These are phyloP conservation scores for Cecidostiba fungosa DNA, from an alignment of 2,888 invertebrate genomes.

Conservation along the genomic window DNA sequence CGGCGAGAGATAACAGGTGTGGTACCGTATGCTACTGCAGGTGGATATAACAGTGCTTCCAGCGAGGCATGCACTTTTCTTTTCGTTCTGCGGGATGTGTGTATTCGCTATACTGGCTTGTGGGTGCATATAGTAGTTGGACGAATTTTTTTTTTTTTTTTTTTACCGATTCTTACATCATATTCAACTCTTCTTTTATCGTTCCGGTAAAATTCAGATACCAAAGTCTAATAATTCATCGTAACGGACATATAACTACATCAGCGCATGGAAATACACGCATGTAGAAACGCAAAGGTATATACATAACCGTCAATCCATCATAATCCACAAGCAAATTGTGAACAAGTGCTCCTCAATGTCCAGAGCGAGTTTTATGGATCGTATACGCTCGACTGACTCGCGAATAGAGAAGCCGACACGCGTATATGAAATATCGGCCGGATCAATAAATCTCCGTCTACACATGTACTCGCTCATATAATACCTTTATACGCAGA, in stretches of 20 bases:
- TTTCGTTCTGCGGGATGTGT: background rate
- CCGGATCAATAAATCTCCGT: slow-evolving; percentile 9
- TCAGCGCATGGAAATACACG: no score
- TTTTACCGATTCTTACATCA: no score
- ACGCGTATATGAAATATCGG: slow-evolving; percentile 5
- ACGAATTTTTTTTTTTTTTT: no score
- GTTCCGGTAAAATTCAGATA: no score
- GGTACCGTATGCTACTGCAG: slow-evolving; percentile 44
- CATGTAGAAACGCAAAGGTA: no score
- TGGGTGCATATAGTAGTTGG: no score
- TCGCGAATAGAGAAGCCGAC: background rate
- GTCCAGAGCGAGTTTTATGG: background rate
- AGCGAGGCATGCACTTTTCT: slow-evolving; percentile 26
- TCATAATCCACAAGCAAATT: background rate
- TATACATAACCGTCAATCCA: background rate
- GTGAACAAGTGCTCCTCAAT: background rate
- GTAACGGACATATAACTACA: no score
- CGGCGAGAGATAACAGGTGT: slow-evolving; percentile 1
- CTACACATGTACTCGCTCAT: background rate
- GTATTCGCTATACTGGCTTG: background rate
- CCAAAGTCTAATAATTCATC: no score
- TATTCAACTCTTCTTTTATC: no score
- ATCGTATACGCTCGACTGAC: background rate
- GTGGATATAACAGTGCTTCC: slow-evolving; percentile 47
- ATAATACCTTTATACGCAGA: background rate